Base-by-base conservation (phyloP, 2,888 invertebrate species). In the Scaptodrosophila latifasciaeformis region DNA sequence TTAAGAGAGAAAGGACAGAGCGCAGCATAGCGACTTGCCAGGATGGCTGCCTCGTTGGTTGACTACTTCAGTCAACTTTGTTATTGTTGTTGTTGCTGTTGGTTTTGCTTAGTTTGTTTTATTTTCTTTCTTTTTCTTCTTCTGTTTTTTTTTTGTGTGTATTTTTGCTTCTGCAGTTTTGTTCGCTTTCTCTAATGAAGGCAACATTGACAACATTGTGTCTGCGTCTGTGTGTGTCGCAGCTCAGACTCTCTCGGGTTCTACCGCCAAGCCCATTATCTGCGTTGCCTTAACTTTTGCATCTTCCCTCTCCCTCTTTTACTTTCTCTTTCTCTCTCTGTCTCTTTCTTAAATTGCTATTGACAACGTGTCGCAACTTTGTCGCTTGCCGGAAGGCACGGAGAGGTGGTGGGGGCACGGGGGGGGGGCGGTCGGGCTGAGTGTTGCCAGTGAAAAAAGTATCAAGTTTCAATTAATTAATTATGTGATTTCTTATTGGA, bases 381-480 rank as follows among this genome's bases (percentile, higher is more conserved):
- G 42, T 39, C 49, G 12, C 35, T 47, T 15, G 37, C 45, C 31
- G 30, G 17, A 12, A 19, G 44, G 52, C 44, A 21, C 13, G 19
- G 31, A 44, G 44, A 13, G 3, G 17, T 30, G 24, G 31, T 54
- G 17, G 40, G 7, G 9, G 10, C 13, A 7, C 21, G 7, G 10
- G 27, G 37, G n/a, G 21, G 42, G 37, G 24, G 12, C 12, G 27
- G 27, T 44, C 31, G 5, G 27, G 5, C 27, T 5, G 27, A 9
- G 4, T 31, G n/a, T 12, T n/a, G 12, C 12, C 3, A 12, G n/a
- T 7, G 31, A 2, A 7, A 39, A 54, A 60, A 44, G 60, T 60
- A 60, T 60, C 60, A 63, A 47, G 58, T 65, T 68, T 46, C 66
- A 51, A 61, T 65, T 61, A 65, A 69, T 65, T 69, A 65, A 65